A percentile compares a stretch with the other conserved stretches of the same genome.
phyloP scores from a whole-genome alignment of 2,888 invertebrate species.

The Pegoplata infirma region DNA sequence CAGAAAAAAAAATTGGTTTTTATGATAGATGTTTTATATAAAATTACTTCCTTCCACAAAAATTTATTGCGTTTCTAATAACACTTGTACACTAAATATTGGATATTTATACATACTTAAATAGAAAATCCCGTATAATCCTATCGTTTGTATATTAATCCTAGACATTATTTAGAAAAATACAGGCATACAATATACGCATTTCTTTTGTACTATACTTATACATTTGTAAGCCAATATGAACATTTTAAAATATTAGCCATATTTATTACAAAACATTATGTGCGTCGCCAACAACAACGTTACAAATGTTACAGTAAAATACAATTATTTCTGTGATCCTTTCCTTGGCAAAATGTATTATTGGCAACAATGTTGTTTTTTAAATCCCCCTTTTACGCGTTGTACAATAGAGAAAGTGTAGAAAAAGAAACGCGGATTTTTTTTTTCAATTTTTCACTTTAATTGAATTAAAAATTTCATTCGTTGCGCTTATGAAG shows the following conservation, averaged over 20 bases:
- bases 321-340: background rate
- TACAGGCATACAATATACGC: conserved; percentile 18
- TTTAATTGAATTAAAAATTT: conserved; percentile 76
- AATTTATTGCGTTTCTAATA: too few species aligned
- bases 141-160: conserved; percentile 42
- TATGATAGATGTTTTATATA: too few species aligned
- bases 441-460: conserved; percentile 70
- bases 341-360: conserved; percentile 10
- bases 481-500: conserved; percentile 75
- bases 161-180: conserved; percentile 20
- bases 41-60: too few species aligned
- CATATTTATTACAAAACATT: conserved; percentile 47
- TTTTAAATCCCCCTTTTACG: conserved; percentile 6
- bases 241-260: conserved; percentile 36
- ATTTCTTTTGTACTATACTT: background rate
- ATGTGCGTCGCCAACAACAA: conserved; percentile 9
- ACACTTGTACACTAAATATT: too few species aligned
- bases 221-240: conserved; percentile 8
- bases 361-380: conserved; percentile 19
- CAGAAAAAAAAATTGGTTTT: too few species aligned
- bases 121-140: conserved; percentile 24
- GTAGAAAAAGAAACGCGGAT: conserved; percentile 8
- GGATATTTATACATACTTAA: too few species aligned
- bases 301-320: conserved; percentile 3
- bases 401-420: conserved; percentile 1